These are phyloP conservation scores for Campoletis sonorensis DNA, from an alignment of 1,140 invertebrate species.

Conservation along the genomic window DNA sequence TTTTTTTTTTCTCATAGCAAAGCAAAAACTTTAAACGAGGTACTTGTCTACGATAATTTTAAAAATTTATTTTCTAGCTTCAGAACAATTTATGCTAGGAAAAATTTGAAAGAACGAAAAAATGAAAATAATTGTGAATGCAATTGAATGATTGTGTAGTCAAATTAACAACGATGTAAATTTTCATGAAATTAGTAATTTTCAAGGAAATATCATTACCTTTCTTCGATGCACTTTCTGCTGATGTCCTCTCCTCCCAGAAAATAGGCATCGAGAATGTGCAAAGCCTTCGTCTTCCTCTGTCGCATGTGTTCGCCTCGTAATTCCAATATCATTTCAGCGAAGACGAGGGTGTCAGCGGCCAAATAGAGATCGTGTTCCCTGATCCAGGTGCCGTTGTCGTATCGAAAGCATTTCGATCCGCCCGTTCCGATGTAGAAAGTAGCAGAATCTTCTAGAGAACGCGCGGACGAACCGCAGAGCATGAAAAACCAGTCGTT, in stretches of 20 bases:
- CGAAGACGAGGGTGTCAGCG: constrained; percentile 86
- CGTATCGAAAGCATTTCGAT: constrained; percentile 78
- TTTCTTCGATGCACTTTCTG: constrained; percentile 80
- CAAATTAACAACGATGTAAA: no score
- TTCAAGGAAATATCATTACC: constrained; percentile 76
- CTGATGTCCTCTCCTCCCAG: constrained; percentile 87
- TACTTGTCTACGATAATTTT: no score
- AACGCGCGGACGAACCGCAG: constrained; percentile 47
- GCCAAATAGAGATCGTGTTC: constrained; percentile 81
- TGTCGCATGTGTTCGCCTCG: constrained; percentile 81
- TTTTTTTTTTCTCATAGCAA: no score
- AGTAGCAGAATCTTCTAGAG: constrained; percentile 56
- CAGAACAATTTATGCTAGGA: no score
- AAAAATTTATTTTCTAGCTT: no score
- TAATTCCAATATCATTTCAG: constrained; percentile 87
- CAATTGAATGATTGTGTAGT: no score
- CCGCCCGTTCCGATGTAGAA: constrained; percentile 78
- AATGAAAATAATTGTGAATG: no score
- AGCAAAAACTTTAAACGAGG: no score
- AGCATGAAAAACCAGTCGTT: constrained; percentile 66
- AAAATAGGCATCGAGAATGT: constrained; percentile 90
- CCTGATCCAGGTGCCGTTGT: constrained; percentile 74
- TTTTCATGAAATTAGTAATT: no score
- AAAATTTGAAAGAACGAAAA: no score
- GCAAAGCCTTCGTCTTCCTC: constrained; percentile 81